Evolutionary conservation across 2,888 invertebrate genomes (phyloP).

Genomic region (Tetragnatha montana): DNA sequence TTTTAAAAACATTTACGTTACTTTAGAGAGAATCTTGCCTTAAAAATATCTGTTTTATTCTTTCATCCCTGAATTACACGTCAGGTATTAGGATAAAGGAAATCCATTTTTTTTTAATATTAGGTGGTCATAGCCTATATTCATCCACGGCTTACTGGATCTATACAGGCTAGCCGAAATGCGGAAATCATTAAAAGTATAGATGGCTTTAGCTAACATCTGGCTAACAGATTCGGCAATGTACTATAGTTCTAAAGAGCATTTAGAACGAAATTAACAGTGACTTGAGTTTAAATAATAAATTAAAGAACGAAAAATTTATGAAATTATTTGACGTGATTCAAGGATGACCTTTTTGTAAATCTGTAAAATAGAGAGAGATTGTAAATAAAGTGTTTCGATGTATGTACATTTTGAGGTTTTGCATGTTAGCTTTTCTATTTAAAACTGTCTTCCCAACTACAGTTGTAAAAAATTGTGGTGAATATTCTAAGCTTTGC

Average conservation of each 20-base stretch:
- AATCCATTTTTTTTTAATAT: not conserved
- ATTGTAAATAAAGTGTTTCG: slow-evolving; percentile 12
- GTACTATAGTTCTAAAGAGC: not conserved
- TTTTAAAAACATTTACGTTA: too few species aligned
- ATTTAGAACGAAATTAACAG: not conserved
- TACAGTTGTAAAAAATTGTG: not conserved
- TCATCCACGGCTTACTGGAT: too few species aligned
- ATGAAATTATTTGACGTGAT: not conserved
- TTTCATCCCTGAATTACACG: too few species aligned
- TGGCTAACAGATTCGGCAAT: not conserved
- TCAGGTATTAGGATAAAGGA: too few species aligned
- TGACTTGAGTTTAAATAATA: not conserved
- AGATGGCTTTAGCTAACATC: too few species aligned
- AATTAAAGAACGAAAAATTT: not conserved
- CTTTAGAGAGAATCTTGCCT: too few species aligned
- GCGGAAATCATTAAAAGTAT: too few species aligned
- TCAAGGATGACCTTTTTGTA: not conserved
- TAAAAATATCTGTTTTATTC: too few species aligned
- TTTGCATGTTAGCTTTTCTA: not conserved
- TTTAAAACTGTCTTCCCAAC: slow-evolving; percentile 25
- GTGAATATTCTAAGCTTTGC: slow-evolving; percentile 19
- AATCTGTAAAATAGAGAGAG: not conserved
- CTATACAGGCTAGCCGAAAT: too few species aligned
- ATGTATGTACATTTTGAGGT: not conserved
- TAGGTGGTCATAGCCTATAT: not conserved